Evolutionary conservation across 2,888 invertebrate species (phyloP).

Genomic region (Drosophila kambysellisi): DNA sequence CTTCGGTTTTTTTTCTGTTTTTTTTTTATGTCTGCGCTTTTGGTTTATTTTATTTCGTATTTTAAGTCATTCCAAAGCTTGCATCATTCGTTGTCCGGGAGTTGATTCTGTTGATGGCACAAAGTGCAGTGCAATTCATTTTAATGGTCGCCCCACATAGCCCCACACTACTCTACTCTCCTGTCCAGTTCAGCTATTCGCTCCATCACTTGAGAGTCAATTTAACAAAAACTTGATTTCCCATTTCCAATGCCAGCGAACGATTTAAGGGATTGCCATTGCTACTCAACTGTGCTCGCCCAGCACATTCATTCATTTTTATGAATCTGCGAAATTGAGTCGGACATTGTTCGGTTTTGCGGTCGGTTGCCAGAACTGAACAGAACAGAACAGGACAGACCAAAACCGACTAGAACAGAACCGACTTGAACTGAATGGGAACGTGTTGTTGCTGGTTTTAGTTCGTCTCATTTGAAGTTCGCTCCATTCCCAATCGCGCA

Average conservation of each 20-base stretch:
- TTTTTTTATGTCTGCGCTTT: conserved; percentile 42
- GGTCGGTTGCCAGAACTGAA: conserved; percentile 42
- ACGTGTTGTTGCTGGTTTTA: conserved; percentile 43
- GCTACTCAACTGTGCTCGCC: conserved; percentile 11
- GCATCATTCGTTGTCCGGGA: conserved; percentile 77
- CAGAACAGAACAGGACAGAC: background rate
- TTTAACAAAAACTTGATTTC: conserved; percentile 83
- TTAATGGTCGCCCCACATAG: conserved; percentile 66
- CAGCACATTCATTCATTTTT: conserved; percentile 76
- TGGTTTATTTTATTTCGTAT: conserved; percentile 76
- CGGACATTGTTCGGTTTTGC: conserved; percentile 76
- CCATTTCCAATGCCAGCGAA: conserved; percentile 68
- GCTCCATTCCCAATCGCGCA: conserved; percentile 24
- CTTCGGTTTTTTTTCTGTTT: conserved; percentile 12
- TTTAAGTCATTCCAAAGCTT: conserved; percentile 78
- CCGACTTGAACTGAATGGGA: conserved; percentile 8
- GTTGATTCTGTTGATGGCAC: conserved; percentile 82
- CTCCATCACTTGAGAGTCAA: conserved; percentile 83
- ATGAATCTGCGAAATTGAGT: conserved; percentile 76
- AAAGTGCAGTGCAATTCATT: conserved; percentile 83
- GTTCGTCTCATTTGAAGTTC: conserved; percentile 18
- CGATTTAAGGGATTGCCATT: conserved; percentile 65
- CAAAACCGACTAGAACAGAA: background rate
- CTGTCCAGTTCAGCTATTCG: conserved; percentile 28
- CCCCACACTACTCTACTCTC: background rate